Base-by-base conservation (phyloP, 1,140 invertebrate genomes). In the Drosophila nasuta region DNA sequence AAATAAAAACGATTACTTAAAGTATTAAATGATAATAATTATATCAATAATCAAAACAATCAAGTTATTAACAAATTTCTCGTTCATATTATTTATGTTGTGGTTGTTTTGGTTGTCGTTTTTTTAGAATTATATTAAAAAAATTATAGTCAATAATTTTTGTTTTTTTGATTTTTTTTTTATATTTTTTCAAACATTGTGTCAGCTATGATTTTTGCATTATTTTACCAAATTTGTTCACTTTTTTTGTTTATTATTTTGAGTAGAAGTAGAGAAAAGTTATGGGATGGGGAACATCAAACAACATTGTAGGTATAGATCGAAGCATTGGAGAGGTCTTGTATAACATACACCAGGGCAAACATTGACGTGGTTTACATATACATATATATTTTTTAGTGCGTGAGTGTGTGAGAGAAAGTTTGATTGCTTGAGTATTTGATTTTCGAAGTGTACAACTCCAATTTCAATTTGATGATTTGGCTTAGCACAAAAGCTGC, bases 151-250 rank as follows among this genome's bases (percentile, higher is more conserved):
- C 35, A 62, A 71, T 51, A 45, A 48, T 45, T 66, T 51, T 17
- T 20, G 65, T 68, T 65, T 74, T 83, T 75, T 68, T 20, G 20
- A 20, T 20, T 52, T 68, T 75, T 51, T 43, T 79, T 33, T 35
- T 57, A 74, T 79, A 71, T 51, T 63, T 64, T 90, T 69, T 79
- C 77, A 91, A 91, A 92, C 92, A 92, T 92, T 92, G 92, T 92
- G 92, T 92, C 92, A 92, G 92, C 92, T 92, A 92, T 91, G 89
- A 77, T 79, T 77, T 81, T 75, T 75, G 67, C 66, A 75, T 75
- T 72, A 72, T 66, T 72, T 75, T 63, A 70, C 52, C 57, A 57
- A 70, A 62, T 75, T 65, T 74, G 64, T 57, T 72, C 48, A 75
- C 58, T 68, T 56, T 77, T 52, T 56, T 45, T 54, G 13, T 30